phyloP scores from a whole-genome alignment of 2,888 invertebrate genomes.

The Pinctada fucata region DNA sequence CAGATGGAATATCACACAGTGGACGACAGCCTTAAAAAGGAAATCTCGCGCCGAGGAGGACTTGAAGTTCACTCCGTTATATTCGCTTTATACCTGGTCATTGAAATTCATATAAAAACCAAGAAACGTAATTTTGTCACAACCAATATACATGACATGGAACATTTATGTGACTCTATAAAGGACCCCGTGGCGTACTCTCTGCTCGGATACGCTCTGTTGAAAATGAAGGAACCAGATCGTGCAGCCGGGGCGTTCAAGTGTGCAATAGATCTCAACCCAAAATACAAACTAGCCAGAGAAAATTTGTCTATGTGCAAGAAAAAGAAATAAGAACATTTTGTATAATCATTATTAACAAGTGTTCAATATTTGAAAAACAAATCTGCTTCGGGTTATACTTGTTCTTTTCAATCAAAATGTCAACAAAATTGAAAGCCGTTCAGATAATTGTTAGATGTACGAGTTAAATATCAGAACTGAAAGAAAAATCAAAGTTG shows the following conservation, averaged over 20 bases:
- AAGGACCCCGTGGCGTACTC: slow-evolving; percentile 47
- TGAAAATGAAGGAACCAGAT: slow-evolving; percentile 51
- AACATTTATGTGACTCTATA: slow-evolving; percentile 40
- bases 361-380: too few species aligned
- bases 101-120: slow-evolving; percentile 46
- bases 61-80: slow-evolving; percentile 49
- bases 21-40: slow-evolving; percentile 51
- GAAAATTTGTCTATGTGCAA: slow-evolving; percentile 36
- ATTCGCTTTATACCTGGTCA: slow-evolving; percentile 50
- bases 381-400: too few species aligned
- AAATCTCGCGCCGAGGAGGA: slow-evolving; percentile 50
- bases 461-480: too few species aligned
- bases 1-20: slow-evolving; percentile 52
- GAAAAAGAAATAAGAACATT: slow-evolving; percentile 12
- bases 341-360: too few species aligned
- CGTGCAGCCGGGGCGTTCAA: slow-evolving; percentile 47
- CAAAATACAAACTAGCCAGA: slow-evolving; percentile 43
- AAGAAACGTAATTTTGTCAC: slow-evolving; percentile 50
- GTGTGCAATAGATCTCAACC: slow-evolving; percentile 40
- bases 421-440: too few species aligned
- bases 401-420: too few species aligned
- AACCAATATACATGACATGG: slow-evolving; percentile 45
- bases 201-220: slow-evolving; percentile 50
- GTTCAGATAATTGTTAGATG: too few species aligned
- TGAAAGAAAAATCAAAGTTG: too few species aligned